Base-by-base conservation (phyloP, 37 sponge, comb jelly and placozoan genomes). In the Ianthella basta region DNA sequence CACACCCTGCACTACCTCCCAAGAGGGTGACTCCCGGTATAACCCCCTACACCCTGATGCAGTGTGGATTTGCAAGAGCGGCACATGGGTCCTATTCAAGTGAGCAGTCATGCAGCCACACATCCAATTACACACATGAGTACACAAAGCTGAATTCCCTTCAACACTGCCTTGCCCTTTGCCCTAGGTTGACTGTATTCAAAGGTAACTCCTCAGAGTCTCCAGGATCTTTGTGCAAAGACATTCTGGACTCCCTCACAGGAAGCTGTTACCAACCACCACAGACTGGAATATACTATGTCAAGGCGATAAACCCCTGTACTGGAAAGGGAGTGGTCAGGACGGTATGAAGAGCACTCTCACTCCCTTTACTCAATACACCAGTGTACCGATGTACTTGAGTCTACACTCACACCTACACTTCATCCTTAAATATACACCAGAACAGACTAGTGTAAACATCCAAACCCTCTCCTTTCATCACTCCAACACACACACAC, bases 1-100 rank as follows among this genome's bases (percentile, higher is more conserved):
- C 30, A 55, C 59, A 56, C 24, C 80, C 50, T 80, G 80, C 56
- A 34, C 21, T 54, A 56, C 30, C 13, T 80, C 80, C 25, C 21
- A 32, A 2, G 80, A 80, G 29, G 34, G 70, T 4, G 38, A 78
- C 55, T 55, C 59, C 37, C 4, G 23, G 25, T 53, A 80, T 54
- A 56, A 10, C 29, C 59, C 57, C 0, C 35, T 24, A 55, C 56
- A 53, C 10, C 23, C 80, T 80, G 80, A 80, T 24, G 55, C 80
- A 27, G 59, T 80, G 30, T 80, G 80, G 80, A 80, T 80, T 33
- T 80, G 80, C 29, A 80, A 80, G 80, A 80, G 60, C 55, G 34
- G 33, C 8, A 33, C 50, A 23, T 80, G 80, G 80, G 55, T 54
- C 23, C 80, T 59, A 5, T 80, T 56, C 80, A 53, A 80, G 80